These are phyloP conservation scores for Turnix velox DNA, from an alignment of 2,113 vertebrate genomes.

Conservation along the genomic window DNA sequence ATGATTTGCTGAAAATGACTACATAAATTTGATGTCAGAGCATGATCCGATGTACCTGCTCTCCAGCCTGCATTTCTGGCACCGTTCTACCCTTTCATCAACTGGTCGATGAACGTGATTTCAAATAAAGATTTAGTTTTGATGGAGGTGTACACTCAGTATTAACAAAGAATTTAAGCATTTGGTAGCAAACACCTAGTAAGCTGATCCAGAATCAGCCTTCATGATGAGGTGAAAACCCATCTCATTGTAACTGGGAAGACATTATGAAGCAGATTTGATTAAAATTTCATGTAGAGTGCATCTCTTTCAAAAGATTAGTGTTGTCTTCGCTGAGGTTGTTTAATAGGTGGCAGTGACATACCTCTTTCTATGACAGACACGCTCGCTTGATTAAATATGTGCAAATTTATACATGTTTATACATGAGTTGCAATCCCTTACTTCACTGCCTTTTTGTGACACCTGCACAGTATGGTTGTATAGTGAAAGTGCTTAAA, in stretches of 20 bases:
- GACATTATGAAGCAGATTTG: neutral
- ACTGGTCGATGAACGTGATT: neutral
- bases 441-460: neutral
- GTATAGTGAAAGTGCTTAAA: neutral
- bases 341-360: conserved; percentile 14
- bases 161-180: neutral
- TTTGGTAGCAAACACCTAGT: neutral
- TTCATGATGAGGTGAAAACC: neutral
- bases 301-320: neutral
- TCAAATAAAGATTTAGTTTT: neutral
- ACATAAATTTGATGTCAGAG: neutral
- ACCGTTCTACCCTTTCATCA: neutral
- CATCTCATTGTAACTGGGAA: neutral
- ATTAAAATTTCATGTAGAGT: conserved; percentile 8
- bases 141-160: neutral
- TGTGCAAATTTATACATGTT: conserved; percentile 38
- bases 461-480: neutral
- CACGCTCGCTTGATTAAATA: conserved; percentile 13
- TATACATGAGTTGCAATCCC: conserved; percentile 11
- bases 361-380: neutral
- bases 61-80: neutral
- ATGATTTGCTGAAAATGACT: neutral
- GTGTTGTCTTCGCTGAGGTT: neutral
- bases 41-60: neutral
- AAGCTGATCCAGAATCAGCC: neutral